phyloP scores from a whole-genome alignment of 2,113 vertebrate genomes.

The Xiphophorus hellerii region DNA sequence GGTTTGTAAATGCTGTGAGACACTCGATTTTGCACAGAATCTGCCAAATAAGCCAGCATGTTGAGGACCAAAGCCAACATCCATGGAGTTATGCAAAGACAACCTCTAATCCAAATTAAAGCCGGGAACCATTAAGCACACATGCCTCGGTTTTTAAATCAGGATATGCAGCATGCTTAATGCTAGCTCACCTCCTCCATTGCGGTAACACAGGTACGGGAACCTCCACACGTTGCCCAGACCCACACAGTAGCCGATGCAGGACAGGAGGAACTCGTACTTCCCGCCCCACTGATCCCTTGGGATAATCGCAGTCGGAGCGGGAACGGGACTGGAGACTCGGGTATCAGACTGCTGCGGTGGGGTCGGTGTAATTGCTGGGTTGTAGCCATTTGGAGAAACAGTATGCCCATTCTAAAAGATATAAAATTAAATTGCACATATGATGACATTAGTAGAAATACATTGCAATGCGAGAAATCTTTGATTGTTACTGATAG shows the following conservation, averaged over 20 bases:
- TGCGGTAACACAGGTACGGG: slow-evolving; percentile 86
- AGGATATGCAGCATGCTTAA: not conserved
- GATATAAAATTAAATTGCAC: not conserved
- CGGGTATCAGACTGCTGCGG: slow-evolving; percentile 36
- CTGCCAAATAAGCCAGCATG: slow-evolving; percentile 21
- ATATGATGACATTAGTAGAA: not conserved
- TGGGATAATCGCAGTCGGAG: not conserved
- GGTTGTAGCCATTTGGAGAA: slow-evolving; percentile 40
- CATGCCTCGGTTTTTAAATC: slow-evolving; percentile 11
- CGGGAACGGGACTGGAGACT: not conserved
- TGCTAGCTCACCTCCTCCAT: slow-evolving; percentile 83
- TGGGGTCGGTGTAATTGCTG: slow-evolving; percentile 6
- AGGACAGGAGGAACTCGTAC: slow-evolving; percentile 86
- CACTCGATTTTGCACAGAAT: slow-evolving; percentile 5
- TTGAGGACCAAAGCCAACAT: slow-evolving; percentile 28
- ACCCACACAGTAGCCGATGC: slow-evolving; percentile 85
- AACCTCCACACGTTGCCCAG: slow-evolving; percentile 86
- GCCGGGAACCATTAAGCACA: slow-evolving; percentile 26
- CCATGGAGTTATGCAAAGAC: slow-evolving; percentile 24
- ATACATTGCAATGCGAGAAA: not conserved
- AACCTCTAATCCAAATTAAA: slow-evolving; percentile 10
- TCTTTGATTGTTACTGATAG: not conserved
- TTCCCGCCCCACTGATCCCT: slow-evolving; percentile 83
- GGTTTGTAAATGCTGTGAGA: slow-evolving; percentile 33
- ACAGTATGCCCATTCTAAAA: slow-evolving; percentile 56